These are phyloP conservation scores for Dorcus hopei DNA, from an alignment of 2,888 invertebrate species.

Conservation along the genomic window DNA sequence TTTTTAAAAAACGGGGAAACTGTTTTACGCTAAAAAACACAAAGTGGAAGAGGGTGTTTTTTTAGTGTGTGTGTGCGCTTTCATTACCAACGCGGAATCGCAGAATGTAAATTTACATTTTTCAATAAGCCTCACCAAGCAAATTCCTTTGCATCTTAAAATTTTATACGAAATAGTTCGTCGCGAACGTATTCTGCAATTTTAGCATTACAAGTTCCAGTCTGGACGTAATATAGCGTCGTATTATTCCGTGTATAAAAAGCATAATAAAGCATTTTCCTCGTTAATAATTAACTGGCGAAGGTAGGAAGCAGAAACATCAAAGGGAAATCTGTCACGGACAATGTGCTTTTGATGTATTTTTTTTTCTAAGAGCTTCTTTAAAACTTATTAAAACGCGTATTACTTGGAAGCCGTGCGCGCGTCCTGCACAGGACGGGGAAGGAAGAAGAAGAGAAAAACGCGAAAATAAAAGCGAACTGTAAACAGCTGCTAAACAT, in stretches of 20 bases:
- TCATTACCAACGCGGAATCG: too few relatives aligned
- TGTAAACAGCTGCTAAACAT: slow-evolving; percentile 1
- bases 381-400: slow-evolving; percentile 6
- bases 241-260: slow-evolving; percentile 37
- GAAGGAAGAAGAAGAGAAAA: background rate
- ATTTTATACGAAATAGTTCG: too few relatives aligned
- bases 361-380: slow-evolving; percentile 4
- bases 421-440: background rate
- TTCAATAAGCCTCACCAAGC: too few relatives aligned
- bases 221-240: slow-evolving; percentile 27
- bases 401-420: slow-evolving; percentile 1
- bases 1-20: slow-evolving; percentile 25
- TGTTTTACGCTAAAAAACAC: slow-evolving; percentile 24
- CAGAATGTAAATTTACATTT: too few relatives aligned
- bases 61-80: background rate
- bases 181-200: too few relatives aligned
- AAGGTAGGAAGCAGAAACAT: slow-evolving; percentile 44
- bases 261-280: slow-evolving; percentile 42
- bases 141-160: too few relatives aligned
- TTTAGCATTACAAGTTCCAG: too few relatives aligned
- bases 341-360: slow-evolving; percentile 41
- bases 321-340: slow-evolving; percentile 47
- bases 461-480: background rate
- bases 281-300: slow-evolving; percentile 49
- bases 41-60: slow-evolving; percentile 19